Conservation (phyloP, 2,888 invertebrate genomes). For the Margaritifera margaritifera region DNA sequence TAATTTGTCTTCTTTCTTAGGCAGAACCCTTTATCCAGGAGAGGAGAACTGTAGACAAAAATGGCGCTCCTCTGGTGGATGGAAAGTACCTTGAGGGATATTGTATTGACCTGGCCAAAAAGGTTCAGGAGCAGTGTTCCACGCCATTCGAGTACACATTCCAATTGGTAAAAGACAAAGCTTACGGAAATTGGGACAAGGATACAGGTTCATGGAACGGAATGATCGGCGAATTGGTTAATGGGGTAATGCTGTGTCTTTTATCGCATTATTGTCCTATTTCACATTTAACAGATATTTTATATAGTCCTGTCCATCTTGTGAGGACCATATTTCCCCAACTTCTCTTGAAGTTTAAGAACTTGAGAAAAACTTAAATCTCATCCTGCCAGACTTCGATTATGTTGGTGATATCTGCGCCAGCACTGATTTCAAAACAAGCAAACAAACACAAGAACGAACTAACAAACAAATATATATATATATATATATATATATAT, state of each 20-base stretch:
- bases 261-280: no score
- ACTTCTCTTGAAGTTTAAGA: no score
- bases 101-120: slow-evolving; percentile 91
- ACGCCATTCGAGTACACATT: slow-evolving; percentile 86
- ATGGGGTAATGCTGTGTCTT: slow-evolving; percentile 6
- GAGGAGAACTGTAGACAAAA: slow-evolving; percentile 27
- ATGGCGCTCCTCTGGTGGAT: slow-evolving; percentile 34
- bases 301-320: no score
- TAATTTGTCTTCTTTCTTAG: slow-evolving; percentile 12
- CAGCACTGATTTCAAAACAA: no score
- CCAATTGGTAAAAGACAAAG: slow-evolving; percentile 87
- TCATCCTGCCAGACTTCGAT: no score
- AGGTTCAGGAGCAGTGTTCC: slow-evolving; percentile 85
- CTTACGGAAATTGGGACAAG: slow-evolving; percentile 79
- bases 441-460: no score
- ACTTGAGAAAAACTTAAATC: no score
- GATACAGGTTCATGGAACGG: slow-evolving; percentile 64
- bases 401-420: no score
- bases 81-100: slow-evolving; percentile 79
- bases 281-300: no score
- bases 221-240: slow-evolving; percentile 68
- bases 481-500: no score
- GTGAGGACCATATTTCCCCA: no score
- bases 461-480: no score
- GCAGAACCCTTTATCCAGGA: slow-evolving; percentile 39